phyloP scores from a whole-genome alignment of 2,797 vertebrate genomes.

The Aotus griseimembra region DNA sequence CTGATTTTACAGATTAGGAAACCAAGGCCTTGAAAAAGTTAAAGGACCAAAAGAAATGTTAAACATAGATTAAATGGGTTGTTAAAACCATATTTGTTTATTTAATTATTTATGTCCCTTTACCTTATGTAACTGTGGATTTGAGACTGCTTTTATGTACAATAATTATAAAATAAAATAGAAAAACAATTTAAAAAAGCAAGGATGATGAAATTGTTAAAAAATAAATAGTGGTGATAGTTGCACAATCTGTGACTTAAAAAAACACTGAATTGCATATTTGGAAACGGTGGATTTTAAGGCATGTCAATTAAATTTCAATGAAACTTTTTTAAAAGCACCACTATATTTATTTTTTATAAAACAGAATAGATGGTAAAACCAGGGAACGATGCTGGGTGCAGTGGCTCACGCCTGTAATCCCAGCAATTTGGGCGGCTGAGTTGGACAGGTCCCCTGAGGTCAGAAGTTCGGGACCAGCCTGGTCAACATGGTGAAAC shows the following conservation, averaged over 20 bases:
- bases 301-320: neutral
- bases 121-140: neutral
- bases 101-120: neutral
- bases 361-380: neutral
- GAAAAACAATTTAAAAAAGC: neutral
- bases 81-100: neutral
- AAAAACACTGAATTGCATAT: neutral
- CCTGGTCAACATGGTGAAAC: too few relatives aligned
- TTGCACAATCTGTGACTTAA: neutral
- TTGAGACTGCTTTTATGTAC: neutral
- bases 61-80: neutral
- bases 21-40: conserved; percentile 4
- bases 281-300: neutral
- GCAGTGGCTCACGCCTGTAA: neutral
- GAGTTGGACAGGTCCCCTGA: neutral
- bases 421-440: neutral
- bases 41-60: neutral
- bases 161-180: neutral
- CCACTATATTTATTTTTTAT: neutral
- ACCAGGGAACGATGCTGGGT: neutral
- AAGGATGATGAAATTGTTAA: neutral
- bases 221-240: neutral
- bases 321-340: neutral
- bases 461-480: neutral
- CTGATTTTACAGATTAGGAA: conserved; percentile 15